Base-by-base conservation (phyloP, 2,797 vertebrate species). In the Calcarius lapponicus region DNA sequence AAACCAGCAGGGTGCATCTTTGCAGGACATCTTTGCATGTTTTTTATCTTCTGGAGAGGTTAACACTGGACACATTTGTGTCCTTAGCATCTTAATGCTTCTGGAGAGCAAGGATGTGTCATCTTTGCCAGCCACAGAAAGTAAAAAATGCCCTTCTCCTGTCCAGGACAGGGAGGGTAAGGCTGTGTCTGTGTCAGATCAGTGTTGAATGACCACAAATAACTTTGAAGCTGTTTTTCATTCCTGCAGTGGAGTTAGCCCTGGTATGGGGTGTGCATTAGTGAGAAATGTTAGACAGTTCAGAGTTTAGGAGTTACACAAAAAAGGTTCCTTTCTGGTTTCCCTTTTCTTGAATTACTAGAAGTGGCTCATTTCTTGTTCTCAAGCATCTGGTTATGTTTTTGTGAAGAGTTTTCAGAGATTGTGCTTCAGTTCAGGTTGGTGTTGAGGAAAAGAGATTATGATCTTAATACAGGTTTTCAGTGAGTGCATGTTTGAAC, bases 131-230 rank as follows among this genome's bases (percentile, higher is more conserved):
- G 17, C 11, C 21, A 42, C 26, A 84, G 61, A 36, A 74, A 50
- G 26, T 3, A 36, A 74, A 43, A 57, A 36, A 31, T 22, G 28
- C 34, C 43, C 14, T 66, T 15, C 17, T 57, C 3, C 43, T 36
- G 21, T 50, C 61, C 32, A 66, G 51, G 31, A 34, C 21, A 36
- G 43, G 4, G 51, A 74, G 60, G 31, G 11, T 34, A 17, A 31
- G 20, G 0, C 0, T 65, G 34, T 56, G 81, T 8, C 36, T 21
- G 5, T 13, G 51, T 34, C 40, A 66, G 31, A 57, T 17, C 43
- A 21, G 26, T 17, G 4, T 0, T 50, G 43, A 50, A 21, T 42
- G 11, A 22, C 7, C 61, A 74, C 61, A 50, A 50, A 42, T 18
- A 10, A 66, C 21, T 50, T 1, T 11, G 60, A 57, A 65, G 36